Evolutionary conservation across 2,888 invertebrate species (phyloP), one percentile per base, ranked within the genome.

Genomic region (Andrena praecox): DNA sequence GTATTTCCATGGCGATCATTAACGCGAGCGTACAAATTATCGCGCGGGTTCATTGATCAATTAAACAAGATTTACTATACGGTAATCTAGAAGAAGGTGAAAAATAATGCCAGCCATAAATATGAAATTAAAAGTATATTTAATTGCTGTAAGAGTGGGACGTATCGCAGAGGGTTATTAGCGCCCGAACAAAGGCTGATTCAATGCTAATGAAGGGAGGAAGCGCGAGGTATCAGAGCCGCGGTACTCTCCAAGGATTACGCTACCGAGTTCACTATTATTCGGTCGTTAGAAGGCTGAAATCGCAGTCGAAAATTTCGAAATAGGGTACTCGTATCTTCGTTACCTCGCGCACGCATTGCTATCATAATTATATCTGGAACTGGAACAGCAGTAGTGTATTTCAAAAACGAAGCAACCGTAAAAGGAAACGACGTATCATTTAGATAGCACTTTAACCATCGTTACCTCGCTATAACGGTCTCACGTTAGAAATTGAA

Each of bases 141-240:
- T 56, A 56, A 56, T 56, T 27, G 24, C 24, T 10, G 56, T 10
- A 56, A 56, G 24, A 24, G 56, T 4, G 56, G 24, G 56, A 56
- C 24, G 4, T 24, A 56, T 56, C 20, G 24, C 56, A 1, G 56
- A 24, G 54, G 35, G 79, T 78, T 72, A 35, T 20, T 52, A 24
- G 1, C 8, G 12, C n/a, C 2, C 0, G 64, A 52, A 31, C 42
- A 33, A 10, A 33, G 20, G n/a, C 0, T 8, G 27, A 79, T 79
- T 79, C 78, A 66, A 77, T 80, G 77, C 35, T 66, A 71, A 80
- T 54, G 27, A 42, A 48, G 52, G 2, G 4, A 48, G 31, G 50
- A 29, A 27, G 3, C 29, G 20, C 12, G 20, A 24, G 42, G 12
- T 24, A n/a, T 64, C 31, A 56, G 33, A 0, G 2, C 24, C 20